A percentile compares a stretch with the other conserved stretches of the same genome.
phyloP scores from a whole-genome alignment of 1,140 invertebrate genomes.

The Drosophila mauritiana region DNA sequence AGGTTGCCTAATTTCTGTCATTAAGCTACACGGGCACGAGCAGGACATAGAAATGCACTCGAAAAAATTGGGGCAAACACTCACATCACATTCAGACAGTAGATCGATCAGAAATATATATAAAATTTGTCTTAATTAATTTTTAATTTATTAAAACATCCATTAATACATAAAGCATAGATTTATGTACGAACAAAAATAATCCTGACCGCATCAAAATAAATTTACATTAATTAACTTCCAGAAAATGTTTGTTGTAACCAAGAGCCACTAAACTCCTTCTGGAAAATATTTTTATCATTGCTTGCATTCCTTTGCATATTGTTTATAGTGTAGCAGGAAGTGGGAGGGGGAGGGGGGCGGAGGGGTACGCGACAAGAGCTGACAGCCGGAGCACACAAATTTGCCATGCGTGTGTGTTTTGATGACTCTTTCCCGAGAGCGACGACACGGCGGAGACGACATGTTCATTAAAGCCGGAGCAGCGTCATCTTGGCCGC shows the following conservation, averaged over 20 bases:
- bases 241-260: too few relatives aligned
- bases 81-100: too few relatives aligned
- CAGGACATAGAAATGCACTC: slow-evolving; percentile 21
- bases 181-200: too few relatives aligned
- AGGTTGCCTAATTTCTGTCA: slow-evolving; percentile 64
- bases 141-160: not conserved
- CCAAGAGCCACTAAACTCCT: too few relatives aligned
- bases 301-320: not conserved
- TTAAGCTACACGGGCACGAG: slow-evolving; percentile 27
- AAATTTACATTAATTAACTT: too few relatives aligned
- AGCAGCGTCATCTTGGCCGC: slow-evolving; percentile 31
- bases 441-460: slow-evolving; percentile 47
- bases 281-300: too few relatives aligned
- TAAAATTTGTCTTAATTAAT: too few relatives aligned
- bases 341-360: not conserved
- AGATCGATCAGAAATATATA: not conserved
- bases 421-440: slow-evolving; percentile 65
- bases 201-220: too few relatives aligned
- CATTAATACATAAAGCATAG: not conserved
- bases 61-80: not conserved
- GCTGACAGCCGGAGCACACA: slow-evolving; percentile 44
- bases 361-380: not conserved
- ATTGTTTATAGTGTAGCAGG: slow-evolving; percentile 1
- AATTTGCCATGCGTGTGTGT: slow-evolving; percentile 59
- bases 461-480: slow-evolving; percentile 74